Evolutionary conservation across 2,113 vertebrate species (phyloP), one percentile per base, ranked within the genome.

Genomic region (Lepus americanus): DNA sequence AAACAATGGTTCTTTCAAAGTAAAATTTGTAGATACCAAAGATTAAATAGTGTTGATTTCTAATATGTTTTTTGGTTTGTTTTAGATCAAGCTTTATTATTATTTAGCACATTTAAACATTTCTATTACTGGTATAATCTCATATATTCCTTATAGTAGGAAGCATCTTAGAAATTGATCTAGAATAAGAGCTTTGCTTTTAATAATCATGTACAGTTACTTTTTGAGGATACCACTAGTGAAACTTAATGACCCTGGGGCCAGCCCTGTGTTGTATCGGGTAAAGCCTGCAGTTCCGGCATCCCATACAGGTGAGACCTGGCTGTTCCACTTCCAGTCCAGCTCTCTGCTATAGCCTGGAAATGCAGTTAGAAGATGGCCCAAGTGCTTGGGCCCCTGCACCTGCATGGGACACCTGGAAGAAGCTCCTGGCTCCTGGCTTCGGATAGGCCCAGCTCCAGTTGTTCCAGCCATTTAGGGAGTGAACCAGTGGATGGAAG

Each of bases 141-240:
- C n/a, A 77, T 85, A 16, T 20, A 49, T 85, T 22, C 17, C 29
- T 25, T 72, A 23, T 63, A 77, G 36, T 67, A 92, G 63, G 78
- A 90, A 66, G 44, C 51, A 59, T 90, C 96, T 94, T 91, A 89
- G 51, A 92, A 95, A 96, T 84, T 87, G 87, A 87, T 77, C n/a
- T 90, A 73, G 69, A 87, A 53, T 85, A 87, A 66, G 88, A 83
- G 61, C 61, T 91, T 96, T 90, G 36, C 16, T 80, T 95, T 87
- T 88, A 31, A 36, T 86, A 91, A 22, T 90, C 33, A 36, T 85
- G 36, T 49, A 36, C 22, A 74, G 6, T 78, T 89, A 25, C 55
- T 81, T 93, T 85, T 85, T 90, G 53, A 87, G 36, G 55, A 29
- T 80, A 61, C 22, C 22, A 63, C 36, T 95, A 7, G 44, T 93